Evolutionary conservation across 1,140 invertebrate species (phyloP).

Genomic region (Ganaspis sp.): DNA sequence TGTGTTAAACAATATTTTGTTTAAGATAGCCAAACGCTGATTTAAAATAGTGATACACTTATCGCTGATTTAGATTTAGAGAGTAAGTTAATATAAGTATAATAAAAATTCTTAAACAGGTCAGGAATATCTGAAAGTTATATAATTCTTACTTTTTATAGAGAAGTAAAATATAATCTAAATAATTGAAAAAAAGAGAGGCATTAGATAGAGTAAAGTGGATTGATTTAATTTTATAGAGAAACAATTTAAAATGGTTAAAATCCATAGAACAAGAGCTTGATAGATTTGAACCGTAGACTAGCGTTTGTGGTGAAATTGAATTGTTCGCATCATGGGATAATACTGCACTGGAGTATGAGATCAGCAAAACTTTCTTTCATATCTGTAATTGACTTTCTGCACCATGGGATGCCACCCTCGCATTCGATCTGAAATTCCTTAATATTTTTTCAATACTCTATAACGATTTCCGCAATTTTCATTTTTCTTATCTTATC

Average conservation of each 20-base stretch:
- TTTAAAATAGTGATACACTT: too few relatives aligned
- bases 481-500: not conserved
- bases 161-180: too few relatives aligned
- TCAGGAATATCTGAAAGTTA: too few relatives aligned
- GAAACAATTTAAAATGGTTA: slow-evolving; percentile 23
- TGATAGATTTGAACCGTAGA: slow-evolving; percentile 6
- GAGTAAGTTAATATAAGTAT: too few relatives aligned
- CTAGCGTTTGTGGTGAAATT: slow-evolving; percentile 6
- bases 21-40: too few relatives aligned
- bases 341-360: slow-evolving; percentile 18
- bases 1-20: too few relatives aligned
- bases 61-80: too few relatives aligned
- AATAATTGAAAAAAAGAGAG: too few relatives aligned
- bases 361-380: slow-evolving; percentile 27
- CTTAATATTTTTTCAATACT: slow-evolving; percentile 15
- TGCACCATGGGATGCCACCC: slow-evolving; percentile 15
- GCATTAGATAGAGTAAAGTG: not conserved
- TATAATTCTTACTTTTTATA: too few relatives aligned
- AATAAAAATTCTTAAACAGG: too few relatives aligned
- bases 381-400: slow-evolving; percentile 23
- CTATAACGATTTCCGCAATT: slow-evolving; percentile 8
- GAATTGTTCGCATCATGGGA: slow-evolving; percentile 20
- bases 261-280: not conserved
- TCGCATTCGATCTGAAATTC: not conserved
- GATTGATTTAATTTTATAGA: not conserved